phyloP scores from a whole-genome alignment of 1,140 invertebrate genomes.

The Lasaia peninsularis region DNA sequence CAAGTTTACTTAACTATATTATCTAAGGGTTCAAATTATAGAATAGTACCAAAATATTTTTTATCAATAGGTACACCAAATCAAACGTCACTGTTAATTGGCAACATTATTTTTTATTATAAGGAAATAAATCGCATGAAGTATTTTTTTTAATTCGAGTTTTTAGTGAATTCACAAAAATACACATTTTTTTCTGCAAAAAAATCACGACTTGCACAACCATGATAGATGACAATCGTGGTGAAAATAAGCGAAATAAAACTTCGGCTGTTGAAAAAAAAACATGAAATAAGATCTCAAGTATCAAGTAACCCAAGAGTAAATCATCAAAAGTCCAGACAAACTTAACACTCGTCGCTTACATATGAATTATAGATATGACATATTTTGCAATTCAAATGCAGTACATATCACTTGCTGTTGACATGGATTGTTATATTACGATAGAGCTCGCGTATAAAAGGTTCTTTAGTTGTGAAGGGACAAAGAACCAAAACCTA shows the following conservation, averaged over 20 bases:
- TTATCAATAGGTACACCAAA: no score
- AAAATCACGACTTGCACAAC: no score
- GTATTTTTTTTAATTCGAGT: no score
- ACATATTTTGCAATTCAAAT: conserved; percentile 3
- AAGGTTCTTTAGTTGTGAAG: not conserved
- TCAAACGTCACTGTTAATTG: no score
- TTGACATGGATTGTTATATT: not conserved
- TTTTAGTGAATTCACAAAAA: no score
- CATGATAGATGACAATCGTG: not conserved
- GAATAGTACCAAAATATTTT: no score
- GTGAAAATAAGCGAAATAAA: not conserved
- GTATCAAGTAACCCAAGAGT: not conserved
- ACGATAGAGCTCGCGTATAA: not conserved
- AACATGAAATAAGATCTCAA: not conserved
- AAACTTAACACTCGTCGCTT: not conserved
- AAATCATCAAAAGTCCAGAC: not conserved
- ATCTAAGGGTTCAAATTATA: no score
- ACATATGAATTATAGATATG: conserved; percentile 5
- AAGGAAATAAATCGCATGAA: no score
- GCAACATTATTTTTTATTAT: no score
- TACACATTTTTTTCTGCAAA: no score
- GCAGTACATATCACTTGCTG: not conserved
- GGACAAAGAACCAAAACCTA: no score
- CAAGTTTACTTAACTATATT: no score
- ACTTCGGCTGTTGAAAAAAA: not conserved